These are phyloP conservation scores for Neosilurus hyrtlii DNA, from an alignment of 2,797 vertebrate species.

Conservation along the genomic window DNA sequence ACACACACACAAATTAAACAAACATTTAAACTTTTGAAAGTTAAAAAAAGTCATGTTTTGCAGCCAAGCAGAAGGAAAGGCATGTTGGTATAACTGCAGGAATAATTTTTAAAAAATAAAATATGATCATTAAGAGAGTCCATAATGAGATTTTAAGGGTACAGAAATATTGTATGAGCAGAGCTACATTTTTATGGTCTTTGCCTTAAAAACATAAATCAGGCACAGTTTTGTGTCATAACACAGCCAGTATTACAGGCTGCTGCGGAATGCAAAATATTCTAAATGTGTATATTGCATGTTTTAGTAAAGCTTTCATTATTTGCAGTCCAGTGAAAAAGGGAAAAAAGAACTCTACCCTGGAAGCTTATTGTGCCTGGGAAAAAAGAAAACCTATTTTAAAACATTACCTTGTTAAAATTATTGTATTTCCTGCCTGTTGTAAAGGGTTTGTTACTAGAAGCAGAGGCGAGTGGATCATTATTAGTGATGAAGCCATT, in stretches of 20 bases:
- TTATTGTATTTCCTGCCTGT: conserved; percentile 27
- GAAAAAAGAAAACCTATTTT: conserved; percentile 12
- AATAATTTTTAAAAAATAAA: neutral
- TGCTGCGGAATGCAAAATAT: neutral
- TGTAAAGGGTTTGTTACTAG: conserved; percentile 33
- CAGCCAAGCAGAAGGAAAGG: neutral
- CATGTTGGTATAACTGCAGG: neutral
- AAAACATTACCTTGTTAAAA: conserved; percentile 18
- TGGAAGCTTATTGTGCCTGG: conserved; percentile 11
- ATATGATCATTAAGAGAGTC: conserved; percentile 3
- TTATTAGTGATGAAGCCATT: conserved; percentile 55
- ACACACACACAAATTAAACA: neutral
- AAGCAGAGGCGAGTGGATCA: conserved; percentile 43
- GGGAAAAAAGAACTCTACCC: neutral
- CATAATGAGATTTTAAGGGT: neutral
- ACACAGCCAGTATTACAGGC: neutral
- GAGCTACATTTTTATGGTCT: neutral
- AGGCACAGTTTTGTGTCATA: neutral
- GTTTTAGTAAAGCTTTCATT: conserved; percentile 1
- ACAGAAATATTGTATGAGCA: neutral
- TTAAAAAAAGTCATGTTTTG: neutral
- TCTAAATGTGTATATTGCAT: conserved; percentile 4
- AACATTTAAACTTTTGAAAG: neutral
- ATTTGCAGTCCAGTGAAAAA: neutral
- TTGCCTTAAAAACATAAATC: conserved; percentile 5